phyloP scores from a whole-genome alignment of 1,140 invertebrate species.

The Conopomorpha cramerella region DNA sequence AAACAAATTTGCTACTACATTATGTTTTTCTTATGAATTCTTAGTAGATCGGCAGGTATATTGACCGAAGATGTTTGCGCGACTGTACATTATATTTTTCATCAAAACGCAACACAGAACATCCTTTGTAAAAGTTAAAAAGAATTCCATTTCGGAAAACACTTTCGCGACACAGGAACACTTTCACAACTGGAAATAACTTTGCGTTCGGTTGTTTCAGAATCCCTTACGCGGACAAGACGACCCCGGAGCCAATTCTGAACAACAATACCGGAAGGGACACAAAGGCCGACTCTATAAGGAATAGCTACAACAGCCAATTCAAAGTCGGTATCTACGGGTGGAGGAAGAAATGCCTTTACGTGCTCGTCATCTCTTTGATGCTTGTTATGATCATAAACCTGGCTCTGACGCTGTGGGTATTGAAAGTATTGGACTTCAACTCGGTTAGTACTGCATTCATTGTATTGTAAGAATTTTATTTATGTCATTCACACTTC shows the following conservation, averaged over 20 bases:
- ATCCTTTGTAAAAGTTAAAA: no score
- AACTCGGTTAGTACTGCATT: conserved; percentile 87
- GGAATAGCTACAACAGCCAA: conserved; percentile 62
- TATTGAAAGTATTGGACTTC: conserved; percentile 94
- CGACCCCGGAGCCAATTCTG: conserved; percentile 49
- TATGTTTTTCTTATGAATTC: no score
- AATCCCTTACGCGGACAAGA: conserved; percentile 58
- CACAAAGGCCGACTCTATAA: conserved; percentile 53
- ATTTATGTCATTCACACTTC: no score
- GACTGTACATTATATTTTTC: no score
- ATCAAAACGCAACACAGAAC: no score
- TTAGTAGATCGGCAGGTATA: no score
- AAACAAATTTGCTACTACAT: no score
- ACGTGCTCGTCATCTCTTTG: conserved; percentile 79
- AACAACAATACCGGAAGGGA: conserved; percentile 48
- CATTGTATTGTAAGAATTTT: no score
- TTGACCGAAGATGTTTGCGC: no score
- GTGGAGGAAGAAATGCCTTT: conserved; percentile 94
- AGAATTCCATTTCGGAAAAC: no score
- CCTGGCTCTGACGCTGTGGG: conserved; percentile 92
- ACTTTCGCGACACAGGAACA: no score
- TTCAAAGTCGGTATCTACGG: conserved; percentile 91
- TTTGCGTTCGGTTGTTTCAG: conserved; percentile 37
- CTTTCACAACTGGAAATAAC: no score
- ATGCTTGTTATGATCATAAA: conserved; percentile 92